Conservation (phyloP, 1,140 invertebrate genomes). For the Scaptomyza hsui region DNA sequence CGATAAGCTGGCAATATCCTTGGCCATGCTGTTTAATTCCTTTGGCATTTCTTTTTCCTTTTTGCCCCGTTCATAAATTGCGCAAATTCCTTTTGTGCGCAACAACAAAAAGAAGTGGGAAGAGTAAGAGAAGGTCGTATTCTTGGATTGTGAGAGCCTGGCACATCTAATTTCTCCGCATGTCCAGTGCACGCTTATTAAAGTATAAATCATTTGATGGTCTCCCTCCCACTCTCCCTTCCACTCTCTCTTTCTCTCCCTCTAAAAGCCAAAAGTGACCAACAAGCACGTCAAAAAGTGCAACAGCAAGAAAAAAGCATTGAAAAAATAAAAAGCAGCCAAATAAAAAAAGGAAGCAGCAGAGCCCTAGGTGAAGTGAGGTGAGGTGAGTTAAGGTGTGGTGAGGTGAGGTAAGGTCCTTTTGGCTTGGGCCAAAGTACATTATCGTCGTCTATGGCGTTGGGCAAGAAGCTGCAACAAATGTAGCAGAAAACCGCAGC, state of each 20-base stretch:
- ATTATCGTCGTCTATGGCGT: slow-evolving; percentile 66
- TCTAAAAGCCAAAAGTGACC: slow-evolving; percentile 41
- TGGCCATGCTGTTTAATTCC: slow-evolving; percentile 68
- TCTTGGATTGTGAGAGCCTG: slow-evolving; percentile 2
- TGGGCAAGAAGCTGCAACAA: slow-evolving; percentile 70
- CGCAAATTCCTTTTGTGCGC: slow-evolving; percentile 74
- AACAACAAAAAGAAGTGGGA: slow-evolving; percentile 59
- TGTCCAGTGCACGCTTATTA: slow-evolving; percentile 75
- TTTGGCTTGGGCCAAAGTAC: slow-evolving; percentile 64
- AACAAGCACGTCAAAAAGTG: slow-evolving; percentile 53
- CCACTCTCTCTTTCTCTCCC: background rate
- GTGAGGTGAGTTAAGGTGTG: slow-evolving; percentile 7
- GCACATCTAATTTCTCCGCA: slow-evolving; percentile 73
- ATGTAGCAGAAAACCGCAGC: slow-evolving; percentile 81
- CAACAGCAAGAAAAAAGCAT: slow-evolving; percentile 27
- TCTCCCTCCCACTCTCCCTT: background rate
- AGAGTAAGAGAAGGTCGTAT: background rate
- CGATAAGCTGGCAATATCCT: slow-evolving; percentile 45
- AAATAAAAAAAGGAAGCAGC: background rate
- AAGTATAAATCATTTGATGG: slow-evolving; percentile 74
- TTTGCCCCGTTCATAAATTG: slow-evolving; percentile 68
- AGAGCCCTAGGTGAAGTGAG: background rate
- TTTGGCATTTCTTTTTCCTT: slow-evolving; percentile 59
- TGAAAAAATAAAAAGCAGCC: background rate
- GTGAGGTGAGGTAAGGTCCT: slow-evolving; percentile 28